Conservation (phyloP, 2,113 vertebrate species). For the Ptychochromis oligacanthus region DNA sequence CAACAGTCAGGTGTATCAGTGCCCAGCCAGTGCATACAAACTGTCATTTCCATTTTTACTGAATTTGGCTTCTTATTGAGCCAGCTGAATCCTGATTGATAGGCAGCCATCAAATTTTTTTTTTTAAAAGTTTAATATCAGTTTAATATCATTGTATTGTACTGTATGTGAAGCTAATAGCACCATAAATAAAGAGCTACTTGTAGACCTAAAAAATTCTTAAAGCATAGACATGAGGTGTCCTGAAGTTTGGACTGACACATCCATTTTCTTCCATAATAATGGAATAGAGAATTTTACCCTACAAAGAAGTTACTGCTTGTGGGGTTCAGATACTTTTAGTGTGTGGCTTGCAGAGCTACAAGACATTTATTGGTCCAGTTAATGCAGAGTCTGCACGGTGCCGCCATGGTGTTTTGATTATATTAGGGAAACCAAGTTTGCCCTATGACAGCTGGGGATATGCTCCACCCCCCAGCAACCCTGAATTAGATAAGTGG, state of each 20-base stretch:
- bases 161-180: neutral
- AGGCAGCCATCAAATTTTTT: fast-evolving
- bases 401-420: neutral
- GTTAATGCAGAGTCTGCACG: no score
- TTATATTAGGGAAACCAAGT: neutral
- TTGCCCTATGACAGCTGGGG: neutral
- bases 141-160: conserved; percentile 1
- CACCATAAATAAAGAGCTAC: neutral
- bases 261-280: no score
- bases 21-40: neutral
- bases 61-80: neutral
- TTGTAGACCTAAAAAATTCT: neutral
- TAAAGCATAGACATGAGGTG: neutral
- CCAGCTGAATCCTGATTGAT: neutral
- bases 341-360: neutral
- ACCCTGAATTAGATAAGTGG: neutral
- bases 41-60: neutral
- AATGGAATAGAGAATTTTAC: no score
- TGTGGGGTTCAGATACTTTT: neutral
- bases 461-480: neutral
- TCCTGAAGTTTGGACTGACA: neutral
- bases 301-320: neutral
- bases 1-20: neutral
- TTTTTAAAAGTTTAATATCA: neutral
- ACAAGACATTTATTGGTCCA: neutral